phyloP scores from a whole-genome alignment of 2,888 invertebrate species.

The Andrena flavipes region DNA sequence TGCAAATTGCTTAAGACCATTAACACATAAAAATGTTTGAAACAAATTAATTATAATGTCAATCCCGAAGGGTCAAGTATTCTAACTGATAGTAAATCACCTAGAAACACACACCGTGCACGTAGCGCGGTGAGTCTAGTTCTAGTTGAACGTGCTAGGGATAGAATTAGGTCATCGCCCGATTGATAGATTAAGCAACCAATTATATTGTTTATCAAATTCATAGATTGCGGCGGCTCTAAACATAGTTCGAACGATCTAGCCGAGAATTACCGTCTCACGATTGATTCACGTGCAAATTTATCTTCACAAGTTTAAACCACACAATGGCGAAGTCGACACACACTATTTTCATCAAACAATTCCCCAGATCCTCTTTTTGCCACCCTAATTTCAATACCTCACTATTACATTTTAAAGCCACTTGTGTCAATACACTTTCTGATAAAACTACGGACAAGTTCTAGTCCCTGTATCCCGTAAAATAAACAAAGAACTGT shows the following conservation, averaged over 20 bases:
- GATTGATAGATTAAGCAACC: constrained; percentile 55
- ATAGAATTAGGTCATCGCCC: constrained; percentile 61
- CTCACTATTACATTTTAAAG: not conserved
- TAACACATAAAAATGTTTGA: not conserved
- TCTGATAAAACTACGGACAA: not conserved
- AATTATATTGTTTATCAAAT: constrained; percentile 61
- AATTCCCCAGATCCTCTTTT: not conserved
- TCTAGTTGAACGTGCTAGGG: constrained; percentile 42
- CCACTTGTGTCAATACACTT: not conserved
- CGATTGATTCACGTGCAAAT: not conserved
- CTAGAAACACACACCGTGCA: not conserved
- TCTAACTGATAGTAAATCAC: not conserved
- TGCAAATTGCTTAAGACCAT: no score
- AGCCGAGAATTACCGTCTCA: constrained; percentile 20
- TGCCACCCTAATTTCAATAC: not conserved
- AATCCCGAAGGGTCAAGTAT: not conserved
- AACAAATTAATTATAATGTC: not conserved
- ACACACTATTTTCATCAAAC: not conserved
- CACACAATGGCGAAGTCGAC: not conserved
- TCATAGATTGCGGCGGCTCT: constrained; percentile 38
- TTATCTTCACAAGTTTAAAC: not conserved
- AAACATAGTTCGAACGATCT: constrained; percentile 23
- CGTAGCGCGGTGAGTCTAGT: constrained; percentile 6
- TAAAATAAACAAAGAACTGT: not conserved
- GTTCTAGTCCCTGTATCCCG: not conserved